These are phyloP conservation scores for Noctua fimbriata DNA, from an alignment of 2,888 invertebrate species.

Conservation along the genomic window DNA sequence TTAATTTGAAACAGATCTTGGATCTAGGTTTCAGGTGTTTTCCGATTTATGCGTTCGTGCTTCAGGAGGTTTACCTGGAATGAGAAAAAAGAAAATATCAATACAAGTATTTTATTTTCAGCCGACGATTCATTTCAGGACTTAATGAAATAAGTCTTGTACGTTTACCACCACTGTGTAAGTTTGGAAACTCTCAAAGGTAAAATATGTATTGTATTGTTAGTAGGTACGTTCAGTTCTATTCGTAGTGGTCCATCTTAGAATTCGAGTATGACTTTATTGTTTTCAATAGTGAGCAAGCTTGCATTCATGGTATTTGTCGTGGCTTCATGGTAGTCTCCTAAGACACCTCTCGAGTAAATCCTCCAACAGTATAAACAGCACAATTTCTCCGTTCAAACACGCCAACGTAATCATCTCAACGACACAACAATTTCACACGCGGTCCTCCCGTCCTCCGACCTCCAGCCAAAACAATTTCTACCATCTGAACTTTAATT, in stretches of 20 bases:
- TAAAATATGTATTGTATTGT: not conserved
- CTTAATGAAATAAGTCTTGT: not conserved
- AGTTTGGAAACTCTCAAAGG: not conserved
- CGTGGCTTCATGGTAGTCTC: no score
- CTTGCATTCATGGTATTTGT: not conserved
- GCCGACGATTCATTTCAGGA: not conserved
- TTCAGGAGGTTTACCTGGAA: conserved; percentile 14
- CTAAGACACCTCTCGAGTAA: not conserved
- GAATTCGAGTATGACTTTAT: not conserved
- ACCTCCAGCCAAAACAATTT: conserved; percentile 61
- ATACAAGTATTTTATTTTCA: not conserved
- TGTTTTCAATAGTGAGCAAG: not conserved
- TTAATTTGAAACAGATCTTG: conserved; percentile 14
- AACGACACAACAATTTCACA: conserved; percentile 17
- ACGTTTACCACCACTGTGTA: not conserved
- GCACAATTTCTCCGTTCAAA: not conserved
- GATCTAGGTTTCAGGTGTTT: not conserved
- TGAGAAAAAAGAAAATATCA: not conserved
- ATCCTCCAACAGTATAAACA: not conserved
- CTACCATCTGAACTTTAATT: conserved; percentile 66
- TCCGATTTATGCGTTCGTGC: not conserved
- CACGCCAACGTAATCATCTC: conserved; percentile 5
- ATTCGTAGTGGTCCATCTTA: not conserved
- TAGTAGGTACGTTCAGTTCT: not conserved
- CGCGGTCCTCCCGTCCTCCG: conserved; percentile 29